Percentiles rank a stretch among this genome's conserved stretches.
Conservation (phyloP, 2,797 vertebrate genomes). For the Tapirus indicus region DNA sequence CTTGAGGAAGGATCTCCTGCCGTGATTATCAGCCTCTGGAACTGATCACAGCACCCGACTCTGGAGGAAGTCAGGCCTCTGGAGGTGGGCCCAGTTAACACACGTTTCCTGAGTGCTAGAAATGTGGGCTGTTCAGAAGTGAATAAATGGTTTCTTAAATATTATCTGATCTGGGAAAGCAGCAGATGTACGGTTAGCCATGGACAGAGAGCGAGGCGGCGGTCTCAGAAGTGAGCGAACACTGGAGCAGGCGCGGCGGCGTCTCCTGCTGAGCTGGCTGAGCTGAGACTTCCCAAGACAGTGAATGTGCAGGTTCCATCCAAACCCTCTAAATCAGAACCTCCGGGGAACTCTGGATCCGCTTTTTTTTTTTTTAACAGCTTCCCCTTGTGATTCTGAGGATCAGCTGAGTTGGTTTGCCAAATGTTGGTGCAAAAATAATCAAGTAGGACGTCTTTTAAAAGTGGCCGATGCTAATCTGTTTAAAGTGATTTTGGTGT, state of each 20-base stretch:
- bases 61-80: background rate
- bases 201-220: background rate
- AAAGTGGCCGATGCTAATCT: background rate
- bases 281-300: background rate
- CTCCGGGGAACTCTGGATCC: background rate
- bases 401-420: background rate
- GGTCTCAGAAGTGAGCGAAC: background rate
- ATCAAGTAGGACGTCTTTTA: background rate
- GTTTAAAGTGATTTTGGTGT: background rate
- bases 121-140: background rate
- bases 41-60: background rate
- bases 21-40: too few species aligned
- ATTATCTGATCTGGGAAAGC: background rate
- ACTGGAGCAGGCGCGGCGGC: rapidly evolving
- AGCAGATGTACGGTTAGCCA: background rate
- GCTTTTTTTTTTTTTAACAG: background rate
- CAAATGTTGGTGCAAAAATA: background rate
- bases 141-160: background rate
- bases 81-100: background rate
- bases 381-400: background rate
- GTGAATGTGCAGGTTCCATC: rapidly evolving
- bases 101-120: background rate
- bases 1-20: background rate
- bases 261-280: rapidly evolving
- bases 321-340: background rate